Evolutionary conservation across 2,797 vertebrate species (phyloP).

Genomic region (Salarias fasciatus): DNA sequence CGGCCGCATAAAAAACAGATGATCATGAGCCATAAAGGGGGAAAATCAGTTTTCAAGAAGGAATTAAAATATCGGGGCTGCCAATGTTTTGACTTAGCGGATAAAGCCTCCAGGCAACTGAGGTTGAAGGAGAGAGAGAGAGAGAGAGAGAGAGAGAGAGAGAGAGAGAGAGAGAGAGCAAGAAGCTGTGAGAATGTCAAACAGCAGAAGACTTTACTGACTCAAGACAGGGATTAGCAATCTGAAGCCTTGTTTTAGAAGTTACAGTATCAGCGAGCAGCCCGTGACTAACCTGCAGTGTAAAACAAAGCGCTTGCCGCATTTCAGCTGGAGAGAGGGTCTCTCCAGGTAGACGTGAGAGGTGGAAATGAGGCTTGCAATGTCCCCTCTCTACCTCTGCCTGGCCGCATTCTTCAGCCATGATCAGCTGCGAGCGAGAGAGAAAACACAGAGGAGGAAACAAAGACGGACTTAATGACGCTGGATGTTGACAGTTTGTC

Average conservation of each 20-base stretch:
- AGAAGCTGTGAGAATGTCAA: conserved; percentile 71
- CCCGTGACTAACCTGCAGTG: conserved; percentile 33
- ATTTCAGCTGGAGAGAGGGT: conserved; percentile 48
- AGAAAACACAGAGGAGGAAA: not conserved
- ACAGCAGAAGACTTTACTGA: conserved; percentile 64
- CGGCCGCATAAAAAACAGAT: conserved; percentile 66
- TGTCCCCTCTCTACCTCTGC: conserved; percentile 5
- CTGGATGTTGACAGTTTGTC: conserved; percentile 19
- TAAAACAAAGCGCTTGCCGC: conserved; percentile 43
- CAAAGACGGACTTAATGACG: conserved; percentile 23
- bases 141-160: conserved; percentile 52
- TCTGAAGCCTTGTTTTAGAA: conserved; percentile 56
- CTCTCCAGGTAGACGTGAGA: conserved; percentile 16
- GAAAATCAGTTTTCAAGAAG: conserved; percentile 59
- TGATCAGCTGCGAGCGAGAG: conserved; percentile 6
- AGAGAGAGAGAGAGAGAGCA: conserved; percentile 45
- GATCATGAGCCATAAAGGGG: conserved; percentile 52
- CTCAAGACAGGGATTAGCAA: conserved; percentile 63
- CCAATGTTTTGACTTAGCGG: conserved; percentile 78
- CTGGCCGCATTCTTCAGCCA: not conserved
- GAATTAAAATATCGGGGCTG: conserved; percentile 68
- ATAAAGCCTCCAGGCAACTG: conserved; percentile 68
- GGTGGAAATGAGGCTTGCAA: conserved; percentile 27
- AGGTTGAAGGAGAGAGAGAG: conserved; percentile 40
- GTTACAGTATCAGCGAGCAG: conserved; percentile 41